Percentiles rank a stretch among this genome's conserved stretches.
Conservation (phyloP, 30 jellyfish, hydroid and myxozoan genomes). For the Aurelia aurita region DNA sequence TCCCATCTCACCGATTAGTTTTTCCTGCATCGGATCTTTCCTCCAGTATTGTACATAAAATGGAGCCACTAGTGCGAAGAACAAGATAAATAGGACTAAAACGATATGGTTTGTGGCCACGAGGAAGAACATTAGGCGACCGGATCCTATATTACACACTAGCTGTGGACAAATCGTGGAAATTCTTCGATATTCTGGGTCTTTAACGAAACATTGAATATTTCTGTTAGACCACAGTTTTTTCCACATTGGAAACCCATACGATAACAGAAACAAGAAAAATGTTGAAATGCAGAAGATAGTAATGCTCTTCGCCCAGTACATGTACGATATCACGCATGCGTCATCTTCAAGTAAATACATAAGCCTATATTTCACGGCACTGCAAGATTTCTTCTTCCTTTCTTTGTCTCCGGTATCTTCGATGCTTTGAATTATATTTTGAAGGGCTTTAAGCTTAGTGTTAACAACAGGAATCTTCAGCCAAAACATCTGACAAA, state of each 20-base stretch:
- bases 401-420: neutral
- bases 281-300: neutral
- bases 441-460: conserved; percentile 25
- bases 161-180: neutral
- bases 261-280: neutral
- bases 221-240: neutral
- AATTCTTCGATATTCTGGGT: neutral
- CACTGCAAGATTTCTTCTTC: neutral
- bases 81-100: neutral
- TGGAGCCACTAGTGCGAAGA: neutral
- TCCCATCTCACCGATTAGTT: neutral
- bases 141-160: conserved; percentile 59
- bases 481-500: conserved; percentile 61
- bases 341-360: neutral
- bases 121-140: conserved; percentile 28
- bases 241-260: conserved; percentile 1
- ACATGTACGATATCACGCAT: neutral
- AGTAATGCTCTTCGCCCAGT: neutral
- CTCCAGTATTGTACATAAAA: conserved; percentile 6
- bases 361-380: neutral
- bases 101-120: neutral
- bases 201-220: neutral
- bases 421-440: neutral
- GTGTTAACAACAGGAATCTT: conserved; percentile 39
- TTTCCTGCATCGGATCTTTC: neutral